Percentiles rank a stretch among this genome's conserved stretches.
Conservation (phyloP, 2,797 vertebrate genomes). For the Gymnodraco acuticeps region DNA sequence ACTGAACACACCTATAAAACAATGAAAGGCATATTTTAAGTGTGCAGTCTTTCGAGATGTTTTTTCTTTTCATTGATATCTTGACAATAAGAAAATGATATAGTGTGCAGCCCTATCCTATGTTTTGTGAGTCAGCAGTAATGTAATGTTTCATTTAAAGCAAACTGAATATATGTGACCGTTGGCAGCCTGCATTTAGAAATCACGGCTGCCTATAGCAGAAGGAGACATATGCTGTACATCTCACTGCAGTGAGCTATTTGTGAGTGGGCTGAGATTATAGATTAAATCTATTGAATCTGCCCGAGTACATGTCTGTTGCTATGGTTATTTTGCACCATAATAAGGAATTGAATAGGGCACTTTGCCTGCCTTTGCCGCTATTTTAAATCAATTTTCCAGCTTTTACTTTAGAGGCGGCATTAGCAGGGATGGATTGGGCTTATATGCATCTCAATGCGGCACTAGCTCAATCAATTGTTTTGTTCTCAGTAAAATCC, state of each 20-base stretch:
- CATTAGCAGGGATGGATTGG: constrained; percentile 47
- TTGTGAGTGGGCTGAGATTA: constrained; percentile 74
- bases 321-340: constrained; percentile 82
- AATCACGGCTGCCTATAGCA: constrained; percentile 10
- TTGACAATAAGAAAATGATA: too few relatives aligned
- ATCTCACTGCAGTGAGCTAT: constrained; percentile 50
- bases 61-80: too few relatives aligned
- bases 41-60: too few relatives aligned
- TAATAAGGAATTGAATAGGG: constrained; percentile 77
- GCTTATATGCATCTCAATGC: constrained; percentile 72
- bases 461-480: constrained; percentile 63
- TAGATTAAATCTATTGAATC: constrained; percentile 79
- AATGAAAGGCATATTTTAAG: too few relatives aligned
- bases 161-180: constrained; percentile 5
- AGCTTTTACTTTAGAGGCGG: constrained; percentile 68
- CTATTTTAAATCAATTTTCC: constrained; percentile 78
- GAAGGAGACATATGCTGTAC: constrained; percentile 49
- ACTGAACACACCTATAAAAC: too few relatives aligned
- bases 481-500: constrained; percentile 65
- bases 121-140: background rate
- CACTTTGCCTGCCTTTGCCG: constrained; percentile 70
- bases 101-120: too few relatives aligned
- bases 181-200: constrained; percentile 8
- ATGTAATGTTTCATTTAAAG: background rate
- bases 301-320: constrained; percentile 77